These are phyloP conservation scores for Apogon talboti DNA, from an alignment of 2,797 vertebrate genomes.

Conservation along the genomic window DNA sequence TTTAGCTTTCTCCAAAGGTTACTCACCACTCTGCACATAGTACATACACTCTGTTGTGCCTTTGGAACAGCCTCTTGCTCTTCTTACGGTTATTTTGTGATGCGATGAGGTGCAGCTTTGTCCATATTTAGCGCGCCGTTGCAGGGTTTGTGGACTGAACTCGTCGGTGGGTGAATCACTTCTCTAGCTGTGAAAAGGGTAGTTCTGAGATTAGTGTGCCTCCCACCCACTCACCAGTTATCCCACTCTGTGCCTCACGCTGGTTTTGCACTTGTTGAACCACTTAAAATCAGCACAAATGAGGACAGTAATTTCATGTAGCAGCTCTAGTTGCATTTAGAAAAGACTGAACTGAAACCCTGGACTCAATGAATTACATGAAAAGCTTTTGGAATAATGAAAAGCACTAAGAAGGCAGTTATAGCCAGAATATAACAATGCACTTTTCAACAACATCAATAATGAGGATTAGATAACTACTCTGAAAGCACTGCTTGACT, in stretches of 20 bases:
- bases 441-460: too few relatives aligned
- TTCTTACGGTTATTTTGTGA: constrained; percentile 9
- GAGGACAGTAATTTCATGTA: neutral
- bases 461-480: too few relatives aligned
- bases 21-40: neutral
- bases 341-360: neutral
- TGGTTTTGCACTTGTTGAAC: constrained; percentile 39
- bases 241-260: constrained; percentile 9
- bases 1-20: constrained; percentile 4
- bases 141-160: constrained; percentile 43
- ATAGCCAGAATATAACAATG: too few relatives aligned
- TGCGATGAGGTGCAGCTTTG: constrained; percentile 1
- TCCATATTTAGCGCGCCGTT: constrained; percentile 36
- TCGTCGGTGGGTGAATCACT: constrained; percentile 57
- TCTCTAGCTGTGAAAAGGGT: constrained; percentile 55
- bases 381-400: neutral
- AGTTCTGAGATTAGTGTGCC: constrained; percentile 46
- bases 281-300: constrained; percentile 16
- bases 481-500: too few relatives aligned
- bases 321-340: neutral
- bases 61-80: constrained; percentile 18
- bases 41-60: neutral
- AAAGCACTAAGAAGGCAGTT: neutral
- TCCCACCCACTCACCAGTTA: constrained; percentile 63
- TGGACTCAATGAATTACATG: neutral